These are phyloP conservation scores for Equus quagga DNA, from an alignment of 2,113 vertebrate genomes.

Conservation along the genomic window DNA sequence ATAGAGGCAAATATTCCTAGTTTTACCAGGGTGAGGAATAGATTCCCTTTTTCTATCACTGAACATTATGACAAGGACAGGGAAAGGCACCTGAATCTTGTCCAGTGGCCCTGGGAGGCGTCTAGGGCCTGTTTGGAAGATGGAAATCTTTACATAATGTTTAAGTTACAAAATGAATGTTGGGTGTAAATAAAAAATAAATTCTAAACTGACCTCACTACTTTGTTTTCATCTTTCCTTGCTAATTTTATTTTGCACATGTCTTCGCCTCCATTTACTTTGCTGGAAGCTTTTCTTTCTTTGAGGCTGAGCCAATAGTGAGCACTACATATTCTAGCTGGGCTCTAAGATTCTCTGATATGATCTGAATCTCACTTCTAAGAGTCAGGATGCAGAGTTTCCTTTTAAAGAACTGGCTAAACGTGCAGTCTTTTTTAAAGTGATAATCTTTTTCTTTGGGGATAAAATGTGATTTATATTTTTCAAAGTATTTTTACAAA, in stretches of 20 bases:
- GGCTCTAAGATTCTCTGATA: not conserved
- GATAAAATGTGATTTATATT: slow-evolving; percentile 24
- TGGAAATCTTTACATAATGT: not conserved
- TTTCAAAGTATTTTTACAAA: slow-evolving; percentile 29
- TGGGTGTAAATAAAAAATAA: not conserved
- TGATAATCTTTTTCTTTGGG: not conserved
- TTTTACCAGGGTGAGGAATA: not conserved
- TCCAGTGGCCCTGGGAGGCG: not conserved
- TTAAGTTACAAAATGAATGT: slow-evolving; percentile 58
- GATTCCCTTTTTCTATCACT: not conserved
- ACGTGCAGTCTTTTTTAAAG: not conserved
- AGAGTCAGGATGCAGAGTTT: not conserved
- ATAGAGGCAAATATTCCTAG: not conserved
- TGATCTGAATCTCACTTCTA: not conserved
- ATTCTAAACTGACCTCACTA: not conserved
- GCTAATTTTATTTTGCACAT: not conserved
- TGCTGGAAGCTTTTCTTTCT: slow-evolving; percentile 4
- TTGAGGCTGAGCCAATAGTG: not conserved
- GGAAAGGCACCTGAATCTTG: not conserved
- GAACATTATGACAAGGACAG: not conserved
- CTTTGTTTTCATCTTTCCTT: not conserved
- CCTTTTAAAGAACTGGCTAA: not conserved
- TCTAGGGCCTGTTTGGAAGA: not conserved
- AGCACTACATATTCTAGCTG: not conserved
- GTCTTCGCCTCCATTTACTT: not conserved